A percentile compares a stretch with the other conserved stretches of the same genome.
Evolutionary conservation across 2,888 invertebrate genomes (phyloP).

Genomic region (Drosophila helvetica): DNA sequence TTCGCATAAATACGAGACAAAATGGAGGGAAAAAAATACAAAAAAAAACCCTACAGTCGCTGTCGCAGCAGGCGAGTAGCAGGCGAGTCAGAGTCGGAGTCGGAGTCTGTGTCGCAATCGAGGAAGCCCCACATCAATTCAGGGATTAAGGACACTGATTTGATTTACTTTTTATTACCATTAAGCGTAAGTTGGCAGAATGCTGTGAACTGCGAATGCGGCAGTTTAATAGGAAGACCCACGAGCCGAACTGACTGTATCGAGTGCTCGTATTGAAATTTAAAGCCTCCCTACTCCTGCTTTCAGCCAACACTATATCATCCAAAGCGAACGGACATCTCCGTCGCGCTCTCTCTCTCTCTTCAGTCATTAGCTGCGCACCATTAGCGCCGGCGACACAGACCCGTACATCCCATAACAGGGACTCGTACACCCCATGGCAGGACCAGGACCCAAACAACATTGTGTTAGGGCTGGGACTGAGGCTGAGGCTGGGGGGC

Average conservation of each 20-base stretch:
- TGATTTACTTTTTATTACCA: slow-evolving; percentile 82
- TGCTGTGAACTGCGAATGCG: slow-evolving; percentile 51
- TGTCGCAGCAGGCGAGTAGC: neutral
- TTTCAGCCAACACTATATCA: slow-evolving; percentile 36
- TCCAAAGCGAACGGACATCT: slow-evolving; percentile 20
- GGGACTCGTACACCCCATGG: slow-evolving; percentile 13
- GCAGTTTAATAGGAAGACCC: slow-evolving; percentile 54
- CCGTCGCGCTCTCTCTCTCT: slow-evolving; percentile 27
- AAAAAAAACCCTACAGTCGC: slow-evolving; percentile 27
- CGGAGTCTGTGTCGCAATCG: slow-evolving; percentile 45
- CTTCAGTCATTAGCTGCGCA: slow-evolving; percentile 78
- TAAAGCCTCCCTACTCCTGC: slow-evolving; percentile 56
- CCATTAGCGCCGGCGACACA: slow-evolving; percentile 77
- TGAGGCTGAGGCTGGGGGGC: slow-evolving; percentile 9
- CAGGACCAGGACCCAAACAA: slow-evolving; percentile 7
- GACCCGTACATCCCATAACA: slow-evolving; percentile 18
- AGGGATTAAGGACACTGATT: slow-evolving; percentile 81
- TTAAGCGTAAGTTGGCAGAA: slow-evolving; percentile 73
- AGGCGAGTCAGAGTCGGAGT: neutral
- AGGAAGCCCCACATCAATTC: slow-evolving; percentile 78
- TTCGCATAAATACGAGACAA: slow-evolving; percentile 68
- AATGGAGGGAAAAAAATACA: slow-evolving; percentile 36
- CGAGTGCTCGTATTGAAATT: slow-evolving; percentile 62
- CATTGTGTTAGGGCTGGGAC: slow-evolving; percentile 12
- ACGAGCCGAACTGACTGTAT: neutral